These are phyloP conservation scores for Aptenodytes forsteri DNA, from an alignment of 2,113 vertebrate species.

Conservation along the genomic window DNA sequence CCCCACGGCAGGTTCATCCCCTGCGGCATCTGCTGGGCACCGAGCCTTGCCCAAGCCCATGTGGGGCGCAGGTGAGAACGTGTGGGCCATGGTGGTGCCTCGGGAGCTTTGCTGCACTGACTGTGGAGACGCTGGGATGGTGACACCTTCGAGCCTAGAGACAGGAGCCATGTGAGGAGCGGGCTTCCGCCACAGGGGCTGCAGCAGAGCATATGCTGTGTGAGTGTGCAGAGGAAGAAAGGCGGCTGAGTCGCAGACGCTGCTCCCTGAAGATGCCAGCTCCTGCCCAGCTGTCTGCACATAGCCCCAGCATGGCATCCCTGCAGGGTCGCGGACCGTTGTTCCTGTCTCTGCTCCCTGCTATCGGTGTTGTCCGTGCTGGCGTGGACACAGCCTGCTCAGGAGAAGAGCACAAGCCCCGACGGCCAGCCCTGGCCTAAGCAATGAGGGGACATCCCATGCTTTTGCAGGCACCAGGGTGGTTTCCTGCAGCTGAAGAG, in stretches of 20 bases:
- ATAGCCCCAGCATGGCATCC: neutral
- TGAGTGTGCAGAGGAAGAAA: neutral
- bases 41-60: neutral
- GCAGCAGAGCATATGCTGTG: neutral
- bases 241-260: neutral
- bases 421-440: neutral
- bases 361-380: neutral
- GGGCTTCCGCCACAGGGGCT: neutral
- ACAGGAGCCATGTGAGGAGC: neutral
- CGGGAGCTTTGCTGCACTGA: neutral
- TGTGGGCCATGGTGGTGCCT: neutral
- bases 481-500: neutral
- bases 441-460: neutral
- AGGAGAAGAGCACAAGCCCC: neutral
- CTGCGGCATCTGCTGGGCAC: neutral
- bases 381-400: neutral
- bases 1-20: neutral
- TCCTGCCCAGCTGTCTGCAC: neutral
- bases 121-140: neutral
- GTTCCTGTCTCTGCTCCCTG: neutral
- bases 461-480: neutral
- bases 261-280: neutral
- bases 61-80: neutral
- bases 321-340: fast-evolving
- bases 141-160: neutral